Base-by-base conservation (phyloP, 2,797 vertebrate species). In the Notoglanidium macrostoma region DNA sequence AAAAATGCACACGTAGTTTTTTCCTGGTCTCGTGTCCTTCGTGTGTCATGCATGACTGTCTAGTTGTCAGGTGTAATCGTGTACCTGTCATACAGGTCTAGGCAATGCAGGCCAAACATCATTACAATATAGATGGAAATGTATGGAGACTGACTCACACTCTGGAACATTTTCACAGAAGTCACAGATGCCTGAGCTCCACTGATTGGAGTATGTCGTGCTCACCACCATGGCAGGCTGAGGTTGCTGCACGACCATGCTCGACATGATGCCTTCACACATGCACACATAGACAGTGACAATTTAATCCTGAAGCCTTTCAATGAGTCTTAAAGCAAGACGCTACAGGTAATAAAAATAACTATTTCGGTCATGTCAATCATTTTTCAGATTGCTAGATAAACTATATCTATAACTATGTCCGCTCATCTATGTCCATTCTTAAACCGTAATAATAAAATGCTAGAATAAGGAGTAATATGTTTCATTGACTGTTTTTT, bases 171-270 rank as follows among this genome's bases (percentile, higher is more conserved):
- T 40, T 6, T 90, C 55, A 65, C 85, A 87, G 78, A 40, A 90
- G 82, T 90, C 90, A 83, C 57, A 89, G 78, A 90, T 88, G 40
- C 87, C 88, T 26, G 90, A 83, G 67, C 85, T 88, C 90, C 90
- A 90, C 40, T 89, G 63, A 44, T 12, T 87, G 29, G 86, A 83
- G 1, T n/a, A 5, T 14, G 57, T 7, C 8, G 21, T 26, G 8
- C 55, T 23, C 23, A 76, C 0, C 19, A 68, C 26, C 2, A 55
- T 26, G 21, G 85, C 74, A 7, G 88, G 0, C 49, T 12, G 46
- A 12, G 90, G 90, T 67, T 89, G 90, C 80, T 81, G 70, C 26
- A 84, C 67, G 77, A 90, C 86, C 59, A 65, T 84, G 19, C 68
- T 70, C 32, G 85, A 61, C 83, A 84, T 65, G 7, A 29, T 84